These are phyloP conservation scores for Synaphobranchus kaupii DNA, from an alignment of 2,797 vertebrate genomes.

Conservation along the genomic window DNA sequence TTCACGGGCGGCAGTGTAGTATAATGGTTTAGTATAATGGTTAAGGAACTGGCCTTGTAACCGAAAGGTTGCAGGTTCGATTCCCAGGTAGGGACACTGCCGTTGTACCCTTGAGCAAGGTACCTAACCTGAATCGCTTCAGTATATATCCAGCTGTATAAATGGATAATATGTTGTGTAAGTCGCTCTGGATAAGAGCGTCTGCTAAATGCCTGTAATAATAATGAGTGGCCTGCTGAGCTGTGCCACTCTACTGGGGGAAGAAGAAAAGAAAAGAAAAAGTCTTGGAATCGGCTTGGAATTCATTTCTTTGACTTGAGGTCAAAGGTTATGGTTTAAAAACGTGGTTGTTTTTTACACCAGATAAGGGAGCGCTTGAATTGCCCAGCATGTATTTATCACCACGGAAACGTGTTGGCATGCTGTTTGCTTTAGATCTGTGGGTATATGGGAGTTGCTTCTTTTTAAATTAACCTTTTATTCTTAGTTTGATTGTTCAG, in stretches of 20 bases:
- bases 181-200: no score
- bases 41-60: no score
- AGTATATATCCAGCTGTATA: no score
- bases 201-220: no score
- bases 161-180: no score
- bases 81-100: no score
- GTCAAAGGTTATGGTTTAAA: neutral
- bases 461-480: neutral
- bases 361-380: neutral
- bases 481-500: neutral
- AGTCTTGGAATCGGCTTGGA: neutral
- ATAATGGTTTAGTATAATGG: no score
- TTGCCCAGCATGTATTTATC: conserved; percentile 4
- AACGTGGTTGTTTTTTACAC: neutral
- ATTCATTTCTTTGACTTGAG: neutral
- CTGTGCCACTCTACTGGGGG: neutral
- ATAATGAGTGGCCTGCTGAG: neutral
- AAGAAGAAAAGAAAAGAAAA: no score
- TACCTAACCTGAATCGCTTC: no score
- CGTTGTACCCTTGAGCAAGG: no score
- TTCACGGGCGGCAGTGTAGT: no score
- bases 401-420: neutral
- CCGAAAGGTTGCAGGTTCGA: no score
- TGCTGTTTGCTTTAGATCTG: conserved; percentile 13
- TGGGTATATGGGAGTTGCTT: neutral